Conservation (phyloP, 1,140 invertebrate species). For the Trichogramma pretiosum region DNA sequence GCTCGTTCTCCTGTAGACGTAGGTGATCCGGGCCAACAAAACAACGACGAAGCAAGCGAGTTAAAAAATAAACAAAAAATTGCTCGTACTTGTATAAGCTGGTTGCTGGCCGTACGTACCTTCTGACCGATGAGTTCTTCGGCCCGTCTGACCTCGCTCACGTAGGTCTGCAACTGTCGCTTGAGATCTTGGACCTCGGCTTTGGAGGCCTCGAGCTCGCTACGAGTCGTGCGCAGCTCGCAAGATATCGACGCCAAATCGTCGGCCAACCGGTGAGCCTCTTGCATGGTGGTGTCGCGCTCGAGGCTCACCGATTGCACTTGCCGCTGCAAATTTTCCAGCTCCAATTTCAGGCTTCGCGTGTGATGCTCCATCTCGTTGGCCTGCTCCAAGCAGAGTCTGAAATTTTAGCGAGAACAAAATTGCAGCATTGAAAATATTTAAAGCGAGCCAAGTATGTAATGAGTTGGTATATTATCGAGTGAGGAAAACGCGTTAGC, state of each 20-base stretch:
- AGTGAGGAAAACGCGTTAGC: too few relatives aligned
- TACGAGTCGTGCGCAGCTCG: slow-evolving; percentile 44
- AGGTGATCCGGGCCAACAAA: slow-evolving; percentile 3
- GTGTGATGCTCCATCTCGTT: slow-evolving; percentile 33
- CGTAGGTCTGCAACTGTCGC: slow-evolving; percentile 62
- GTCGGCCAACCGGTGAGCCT: slow-evolving; percentile 57
- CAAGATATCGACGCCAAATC: slow-evolving; percentile 48
- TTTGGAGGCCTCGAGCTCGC: slow-evolving; percentile 53
- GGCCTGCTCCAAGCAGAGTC: slow-evolving; percentile 33
- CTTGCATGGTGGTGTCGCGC: slow-evolving; percentile 48
- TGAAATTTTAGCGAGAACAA: too few relatives aligned
- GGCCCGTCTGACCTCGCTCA: slow-evolving; percentile 58
- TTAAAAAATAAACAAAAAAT: slow-evolving; percentile 34
- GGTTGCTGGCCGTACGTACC: slow-evolving; percentile 31
- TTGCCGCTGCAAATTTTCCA: slow-evolving; percentile 49
- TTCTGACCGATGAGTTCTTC: slow-evolving; percentile 60
- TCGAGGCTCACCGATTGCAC: slow-evolving; percentile 46
- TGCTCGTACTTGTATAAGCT: slow-evolving; percentile 29
- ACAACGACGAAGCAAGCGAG: too few relatives aligned
- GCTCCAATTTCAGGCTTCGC: slow-evolving; percentile 45
- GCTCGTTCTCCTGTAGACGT: slow-evolving; percentile 62
- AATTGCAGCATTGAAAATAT: too few relatives aligned
- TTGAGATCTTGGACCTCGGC: slow-evolving; percentile 60
- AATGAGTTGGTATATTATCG: too few relatives aligned
- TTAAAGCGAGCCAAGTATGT: too few relatives aligned